A percentile compares a stretch with the other conserved stretches of the same genome.
phyloP scores from a whole-genome alignment of 2,888 invertebrate genomes.

The Invenusta paracnida region DNA sequence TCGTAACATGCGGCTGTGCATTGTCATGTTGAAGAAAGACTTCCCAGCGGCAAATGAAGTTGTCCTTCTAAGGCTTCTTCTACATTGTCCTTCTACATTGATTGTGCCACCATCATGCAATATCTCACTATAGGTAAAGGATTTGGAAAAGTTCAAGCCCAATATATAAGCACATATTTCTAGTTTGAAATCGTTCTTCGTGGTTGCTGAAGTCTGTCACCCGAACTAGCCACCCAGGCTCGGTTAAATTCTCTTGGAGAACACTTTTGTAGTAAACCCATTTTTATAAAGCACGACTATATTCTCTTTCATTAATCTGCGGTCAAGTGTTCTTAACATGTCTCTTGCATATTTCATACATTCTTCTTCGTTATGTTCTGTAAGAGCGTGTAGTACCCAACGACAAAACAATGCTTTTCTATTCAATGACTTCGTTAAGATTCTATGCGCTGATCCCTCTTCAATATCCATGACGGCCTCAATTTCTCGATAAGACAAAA shows the following conservation, averaged over 20 bases:
- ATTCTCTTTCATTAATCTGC: not conserved
- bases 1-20: not conserved
- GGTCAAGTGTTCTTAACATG: constrained; percentile 7
- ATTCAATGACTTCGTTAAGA: not conserved
- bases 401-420: not conserved
- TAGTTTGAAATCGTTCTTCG: not conserved
- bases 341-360: not conserved
- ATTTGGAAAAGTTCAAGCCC: not conserved
- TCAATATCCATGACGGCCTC: not conserved
- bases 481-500: not conserved
- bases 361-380: not conserved
- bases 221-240: no score
- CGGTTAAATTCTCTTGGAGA: not conserved
- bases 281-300: not conserved
- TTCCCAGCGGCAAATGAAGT: not conserved
- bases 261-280: not conserved
- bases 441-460: not conserved
- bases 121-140: constrained; percentile 9
- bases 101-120: not conserved
- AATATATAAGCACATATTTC: not conserved
- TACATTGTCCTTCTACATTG: not conserved
- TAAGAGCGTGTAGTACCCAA: not conserved
- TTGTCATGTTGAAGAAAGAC: not conserved
- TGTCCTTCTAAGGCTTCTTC: not conserved
- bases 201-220: constrained; percentile 17